Percentiles rank a stretch among this genome's conserved stretches.
Evolutionary conservation across 2,113 vertebrate genomes (phyloP).

Genomic region (Terrapene triunguis): DNA sequence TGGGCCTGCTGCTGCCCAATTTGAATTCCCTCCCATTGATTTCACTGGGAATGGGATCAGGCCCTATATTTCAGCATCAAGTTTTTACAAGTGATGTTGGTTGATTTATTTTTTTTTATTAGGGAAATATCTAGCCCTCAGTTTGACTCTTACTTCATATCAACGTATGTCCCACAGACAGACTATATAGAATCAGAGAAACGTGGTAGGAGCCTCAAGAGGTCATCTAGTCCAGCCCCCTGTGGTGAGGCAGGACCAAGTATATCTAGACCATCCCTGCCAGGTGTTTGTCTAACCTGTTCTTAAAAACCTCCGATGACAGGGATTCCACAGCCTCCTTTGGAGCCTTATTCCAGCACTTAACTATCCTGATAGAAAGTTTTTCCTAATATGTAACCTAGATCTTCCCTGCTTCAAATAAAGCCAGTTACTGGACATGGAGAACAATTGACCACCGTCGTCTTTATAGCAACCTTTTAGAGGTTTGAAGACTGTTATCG

Average conservation of each 20-base stretch:
- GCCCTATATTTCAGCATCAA: fast-evolving
- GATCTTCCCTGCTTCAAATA: neutral
- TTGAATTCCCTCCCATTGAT: no score
- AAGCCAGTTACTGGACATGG: neutral
- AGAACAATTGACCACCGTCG: neutral
- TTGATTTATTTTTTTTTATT: neutral
- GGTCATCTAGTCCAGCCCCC: no score
- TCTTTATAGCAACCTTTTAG: neutral
- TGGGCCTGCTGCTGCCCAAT: no score
- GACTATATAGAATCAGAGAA: no score
- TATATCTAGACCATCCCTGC: no score
- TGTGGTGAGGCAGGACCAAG: no score
- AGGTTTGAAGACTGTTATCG: neutral
- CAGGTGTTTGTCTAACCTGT: neutral
- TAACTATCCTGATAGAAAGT: neutral
- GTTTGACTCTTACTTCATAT: neutral
- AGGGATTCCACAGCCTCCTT: neutral
- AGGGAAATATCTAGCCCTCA: neutral
- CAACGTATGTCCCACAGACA: neutral
- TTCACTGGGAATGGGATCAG: neutral
- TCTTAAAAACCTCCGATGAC: neutral
- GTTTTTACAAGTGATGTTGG: neutral
- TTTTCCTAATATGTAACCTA: neutral
- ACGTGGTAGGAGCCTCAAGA: no score
- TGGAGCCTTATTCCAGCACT: neutral